Evolutionary conservation across 2,797 vertebrate genomes (phyloP).

Genomic region (Calcarius lapponicus): DNA sequence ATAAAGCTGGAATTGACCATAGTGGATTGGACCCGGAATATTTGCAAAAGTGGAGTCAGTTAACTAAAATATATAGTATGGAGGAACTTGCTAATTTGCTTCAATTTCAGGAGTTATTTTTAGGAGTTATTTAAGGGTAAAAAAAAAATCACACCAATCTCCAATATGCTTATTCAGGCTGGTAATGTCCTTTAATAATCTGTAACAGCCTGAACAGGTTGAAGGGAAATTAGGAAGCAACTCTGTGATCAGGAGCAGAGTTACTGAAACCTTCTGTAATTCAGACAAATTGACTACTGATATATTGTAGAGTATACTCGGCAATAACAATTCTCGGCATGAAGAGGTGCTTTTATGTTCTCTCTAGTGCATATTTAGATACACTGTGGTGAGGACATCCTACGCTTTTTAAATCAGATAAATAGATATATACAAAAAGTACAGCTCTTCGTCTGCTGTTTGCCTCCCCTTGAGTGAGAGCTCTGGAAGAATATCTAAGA

Average conservation of each 20-base stretch:
- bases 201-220: background rate
- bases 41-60: background rate
- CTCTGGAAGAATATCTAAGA: background rate
- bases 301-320: background rate
- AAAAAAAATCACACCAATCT: background rate
- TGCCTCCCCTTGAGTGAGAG: background rate
- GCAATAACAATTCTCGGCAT: background rate
- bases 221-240: conserved; percentile 47
- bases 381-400: background rate
- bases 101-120: conserved; percentile 23
- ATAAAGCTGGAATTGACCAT: background rate
- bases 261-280: conserved; percentile 25
- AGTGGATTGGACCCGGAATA: background rate
- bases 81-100: background rate
- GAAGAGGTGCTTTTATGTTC: background rate
- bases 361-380: background rate
- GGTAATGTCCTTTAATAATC: conserved; percentile 43
- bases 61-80: background rate
- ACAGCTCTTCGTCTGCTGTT: background rate
- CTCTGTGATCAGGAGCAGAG: background rate
- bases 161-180: conserved; percentile 18
- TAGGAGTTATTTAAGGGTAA: background rate
- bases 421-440: background rate
- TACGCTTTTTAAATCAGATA: background rate
- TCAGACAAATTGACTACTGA: background rate